Base-by-base conservation (phyloP, 2,797 vertebrate species). In the Lycodopsis pacificus region DNA sequence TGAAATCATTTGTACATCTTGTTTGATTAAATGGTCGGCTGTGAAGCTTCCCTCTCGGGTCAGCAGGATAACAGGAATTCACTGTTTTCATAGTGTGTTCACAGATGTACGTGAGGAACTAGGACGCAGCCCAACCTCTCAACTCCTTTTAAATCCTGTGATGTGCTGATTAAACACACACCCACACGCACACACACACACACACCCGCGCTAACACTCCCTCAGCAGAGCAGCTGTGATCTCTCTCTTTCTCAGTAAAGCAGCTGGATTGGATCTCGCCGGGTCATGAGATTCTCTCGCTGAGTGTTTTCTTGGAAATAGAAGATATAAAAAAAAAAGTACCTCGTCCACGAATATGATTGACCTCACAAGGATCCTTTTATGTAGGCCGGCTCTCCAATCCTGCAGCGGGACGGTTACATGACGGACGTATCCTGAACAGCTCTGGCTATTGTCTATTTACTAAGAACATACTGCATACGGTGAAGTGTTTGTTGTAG, bases 181-280 rank as follows among this genome's bases (percentile, higher is more conserved):
- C 25, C 36, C 73, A 27, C 22, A 62, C 40, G 44, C 13, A 8
- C 30, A 19, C 58, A 51, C 48, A 59, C 49, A 34, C 36, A 20
- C 54, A 38, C 38, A 36, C 6, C 0, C 6, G 6, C 1, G 32
- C 25, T 62, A 11, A 30, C 49, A 15, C 53, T 22, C 32, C 32
- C 32, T 25, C 36, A 49, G 1, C 65, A 10, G 53, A 70, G 73
- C 80, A 89, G 83, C 89, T 84, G 80, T 74, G 80, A 80, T 38
- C 19, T 81, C 68, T 74, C 51, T 75, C n/a, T 53, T 15, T 87
- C 49, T 59, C 32, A 49, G 48, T 78, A 88, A 77, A 88, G 74
- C 87, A 89, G 87, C 86, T 89, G 77, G 72, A 73, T 4, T 63
- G 62, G 74, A 68, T 88, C 66, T 76, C n/a, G n/a, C 65, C 71